Evolutionary conservation across 2,797 vertebrate species (phyloP).

Genomic region (Coluber constrictor): DNA sequence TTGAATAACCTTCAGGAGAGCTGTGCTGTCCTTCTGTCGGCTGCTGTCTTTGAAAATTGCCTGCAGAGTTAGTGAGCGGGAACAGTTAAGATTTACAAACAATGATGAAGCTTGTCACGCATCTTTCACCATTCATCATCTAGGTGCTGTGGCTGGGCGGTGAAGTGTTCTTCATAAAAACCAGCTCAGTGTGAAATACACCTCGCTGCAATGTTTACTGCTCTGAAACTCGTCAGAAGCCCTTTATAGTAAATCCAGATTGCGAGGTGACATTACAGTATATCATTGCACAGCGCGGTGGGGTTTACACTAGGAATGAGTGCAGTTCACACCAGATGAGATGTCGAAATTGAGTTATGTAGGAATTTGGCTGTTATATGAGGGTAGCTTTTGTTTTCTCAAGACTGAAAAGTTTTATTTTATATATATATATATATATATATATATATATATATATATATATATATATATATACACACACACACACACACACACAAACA

Average conservation of each 20-base stretch:
- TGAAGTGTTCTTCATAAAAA: constrained; percentile 99
- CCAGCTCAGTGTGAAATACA: constrained; percentile 99
- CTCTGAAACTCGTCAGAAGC: constrained; percentile 95
- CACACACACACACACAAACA: not conserved
- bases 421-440: constrained; percentile 74
- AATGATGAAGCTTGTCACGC: constrained; percentile 99
- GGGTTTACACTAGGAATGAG: constrained; percentile 81
- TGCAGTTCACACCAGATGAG: constrained; percentile 88
- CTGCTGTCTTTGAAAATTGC: constrained; percentile 99
- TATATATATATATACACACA: too few relatives aligned
- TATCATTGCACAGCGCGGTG: constrained; percentile 86
- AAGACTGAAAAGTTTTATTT: constrained; percentile 78
- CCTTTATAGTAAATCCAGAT: constrained; percentile 95
- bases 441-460: not conserved
- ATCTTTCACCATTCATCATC: constrained; percentile 99
- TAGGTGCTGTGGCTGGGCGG: constrained; percentile 88
- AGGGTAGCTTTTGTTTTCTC: constrained; percentile 83
- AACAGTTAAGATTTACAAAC: constrained; percentile 99
- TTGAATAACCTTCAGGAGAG: constrained; percentile 99
- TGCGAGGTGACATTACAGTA: constrained; percentile 96
- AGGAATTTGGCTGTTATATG: constrained; percentile 87
- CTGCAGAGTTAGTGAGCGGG: constrained; percentile 99
- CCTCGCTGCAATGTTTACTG: constrained; percentile 98
- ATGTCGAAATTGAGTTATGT: constrained; percentile 94
- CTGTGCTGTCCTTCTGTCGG: constrained; percentile 93